Evolutionary conservation across 2,888 invertebrate genomes (phyloP), one percentile per base, ranked within the genome.

Genomic region (Trypoxylon attenuatum): DNA sequence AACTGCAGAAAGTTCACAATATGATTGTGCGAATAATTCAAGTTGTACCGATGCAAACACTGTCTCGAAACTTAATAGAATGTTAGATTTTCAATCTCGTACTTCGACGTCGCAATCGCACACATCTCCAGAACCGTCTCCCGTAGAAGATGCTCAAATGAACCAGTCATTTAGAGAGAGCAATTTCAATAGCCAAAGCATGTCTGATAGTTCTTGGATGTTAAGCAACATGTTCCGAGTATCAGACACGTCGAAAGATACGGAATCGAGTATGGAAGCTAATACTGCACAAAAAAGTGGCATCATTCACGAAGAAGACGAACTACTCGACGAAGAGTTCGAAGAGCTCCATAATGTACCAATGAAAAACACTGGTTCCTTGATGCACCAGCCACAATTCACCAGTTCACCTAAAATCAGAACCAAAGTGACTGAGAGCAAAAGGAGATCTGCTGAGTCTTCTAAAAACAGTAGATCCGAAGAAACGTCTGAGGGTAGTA

Each of bases 381-480:
- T n/a, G n/a, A n/a, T n/a, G n/a, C n/a, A n/a, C n/a, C n/a, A n/a
- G n/a, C 81, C 81, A 21, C 66, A 71, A 33, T 78, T 65, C 18
- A 78, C 80, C 38, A 82, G 82, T 62, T 81, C 82, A 5, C 82
- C 82, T n/a, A 65, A 60, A 29, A 5, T 46, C 0, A 10, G 6
- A 5, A 18, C 15, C 5, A 72, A 68, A 33, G 10, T 16, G 3
- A 41, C 10, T 8, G 6, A 27, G 6, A 60, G 18, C 1, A 43
- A 54, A 4, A 15, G 57, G 18, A 63, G 41, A 39, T 58, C 43
- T 18, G 23, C 52, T 18, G 33, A 33, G 8, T 52, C n/a, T 39
- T 15, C 13, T 16, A 39, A n/a, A n/a, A 19, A 21, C 15, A 38
- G 13, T 23, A 42, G n/a, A 13, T 19, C 1, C 29, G 29, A 39